Conservation (phyloP, 2,888 invertebrate genomes). For the Drosophila nigritarsus region DNA sequence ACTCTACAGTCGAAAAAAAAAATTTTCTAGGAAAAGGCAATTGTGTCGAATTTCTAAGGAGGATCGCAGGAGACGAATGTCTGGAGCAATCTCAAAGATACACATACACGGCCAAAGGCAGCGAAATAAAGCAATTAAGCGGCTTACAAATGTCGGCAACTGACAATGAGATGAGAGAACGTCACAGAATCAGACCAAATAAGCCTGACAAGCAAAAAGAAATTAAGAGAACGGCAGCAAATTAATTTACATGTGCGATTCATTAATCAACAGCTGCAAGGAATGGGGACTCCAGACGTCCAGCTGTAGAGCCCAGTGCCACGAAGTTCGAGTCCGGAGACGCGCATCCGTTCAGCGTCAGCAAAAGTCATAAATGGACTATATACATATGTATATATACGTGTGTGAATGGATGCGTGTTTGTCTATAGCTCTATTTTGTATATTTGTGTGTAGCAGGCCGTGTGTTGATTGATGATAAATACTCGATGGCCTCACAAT, state of each 20-base stretch:
- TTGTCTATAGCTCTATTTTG: slow-evolving; percentile 9
- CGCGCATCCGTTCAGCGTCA: slow-evolving; percentile 51
- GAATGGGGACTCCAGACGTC: not conserved
- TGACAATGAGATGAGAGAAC: slow-evolving; percentile 52
- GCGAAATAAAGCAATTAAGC: slow-evolving; percentile 81
- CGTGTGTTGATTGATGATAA: slow-evolving; percentile 78
- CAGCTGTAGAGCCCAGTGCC: slow-evolving; percentile 24
- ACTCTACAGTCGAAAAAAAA: slow-evolving; percentile 16
- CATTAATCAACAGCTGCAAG: slow-evolving; percentile 70
- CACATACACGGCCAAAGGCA: slow-evolving; percentile 48
- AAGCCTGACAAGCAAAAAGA: slow-evolving; percentile 75
- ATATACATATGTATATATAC: not conserved
- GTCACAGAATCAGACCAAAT: slow-evolving; percentile 56
- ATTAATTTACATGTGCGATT: slow-evolving; percentile 82
- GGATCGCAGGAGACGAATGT: not conserved
- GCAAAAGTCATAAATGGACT: slow-evolving; percentile 75
- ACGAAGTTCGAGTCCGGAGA: slow-evolving; percentile 41
- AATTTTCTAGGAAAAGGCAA: slow-evolving; percentile 38
- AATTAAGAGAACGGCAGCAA: slow-evolving; percentile 79
- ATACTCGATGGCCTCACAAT: slow-evolving; percentile 63
- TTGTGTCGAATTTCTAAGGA: slow-evolving; percentile 38
- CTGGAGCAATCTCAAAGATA: slow-evolving; percentile 16
- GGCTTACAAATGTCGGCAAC: slow-evolving; percentile 76
- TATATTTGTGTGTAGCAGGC: slow-evolving; percentile 54
- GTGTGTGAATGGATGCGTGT: slow-evolving; percentile 6